Evolutionary conservation across 2,888 invertebrate species (phyloP).

Genomic region (Eurytoma adleriae): DNA sequence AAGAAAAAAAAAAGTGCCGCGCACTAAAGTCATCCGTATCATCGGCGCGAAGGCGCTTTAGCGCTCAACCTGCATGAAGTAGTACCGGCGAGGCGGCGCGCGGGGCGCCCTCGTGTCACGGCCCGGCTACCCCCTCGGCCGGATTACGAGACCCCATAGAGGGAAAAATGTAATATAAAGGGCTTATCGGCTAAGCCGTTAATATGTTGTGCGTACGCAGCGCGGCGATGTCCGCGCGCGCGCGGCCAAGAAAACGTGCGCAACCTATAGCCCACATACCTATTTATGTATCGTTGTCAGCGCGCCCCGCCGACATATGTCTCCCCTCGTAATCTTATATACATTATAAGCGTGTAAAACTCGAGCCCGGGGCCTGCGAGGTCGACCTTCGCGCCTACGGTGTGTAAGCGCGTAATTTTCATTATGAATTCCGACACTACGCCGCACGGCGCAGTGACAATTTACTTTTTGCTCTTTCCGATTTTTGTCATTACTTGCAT

Average conservation of each 20-base stretch:
- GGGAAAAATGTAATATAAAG: constrained; percentile 77
- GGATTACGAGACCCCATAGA: constrained; percentile 75
- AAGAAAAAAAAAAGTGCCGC: neutral
- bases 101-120: constrained; percentile 27
- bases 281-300: constrained; percentile 37
- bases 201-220: constrained; percentile 73
- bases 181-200: constrained; percentile 76
- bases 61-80: constrained; percentile 11
- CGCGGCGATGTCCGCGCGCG: constrained; percentile 19
- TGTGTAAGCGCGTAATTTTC: neutral
- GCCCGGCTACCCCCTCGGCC: constrained; percentile 64
- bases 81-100: neutral
- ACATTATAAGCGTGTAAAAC: constrained; percentile 46
- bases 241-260: constrained; percentile 44
- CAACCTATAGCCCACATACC: constrained; percentile 47
- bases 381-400: neutral
- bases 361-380: neutral
- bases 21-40: constrained; percentile 6
- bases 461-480: too few relatives aligned
- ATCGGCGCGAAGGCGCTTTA: neutral
- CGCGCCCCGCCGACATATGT: constrained; percentile 34
- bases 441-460: too few relatives aligned
- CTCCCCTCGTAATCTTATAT: constrained; percentile 30
- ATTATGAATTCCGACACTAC: constrained; percentile 1
- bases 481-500: too few relatives aligned